Evolutionary conservation across 1,140 invertebrate genomes (phyloP).

Genomic region (Intoshia linei): DNA sequence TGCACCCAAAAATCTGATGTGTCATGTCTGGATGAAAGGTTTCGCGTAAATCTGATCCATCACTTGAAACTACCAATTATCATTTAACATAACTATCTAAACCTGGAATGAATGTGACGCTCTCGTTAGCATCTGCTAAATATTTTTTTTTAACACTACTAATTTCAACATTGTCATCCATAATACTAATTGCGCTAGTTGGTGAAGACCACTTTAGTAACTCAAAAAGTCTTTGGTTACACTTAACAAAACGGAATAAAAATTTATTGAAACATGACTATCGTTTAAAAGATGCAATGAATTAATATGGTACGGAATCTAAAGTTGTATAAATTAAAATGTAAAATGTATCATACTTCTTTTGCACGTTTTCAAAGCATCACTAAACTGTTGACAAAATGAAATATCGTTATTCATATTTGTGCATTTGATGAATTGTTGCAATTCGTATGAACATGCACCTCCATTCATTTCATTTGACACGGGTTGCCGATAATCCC

Average conservation of each 20-base stretch:
- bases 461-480: conserved; percentile 5
- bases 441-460: conserved; percentile 20
- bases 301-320: too few relatives aligned
- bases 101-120: conserved; percentile 29
- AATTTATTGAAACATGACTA: too few relatives aligned
- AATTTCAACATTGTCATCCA: conserved; percentile 3
- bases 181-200: conserved; percentile 3
- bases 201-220: conserved; percentile 4
- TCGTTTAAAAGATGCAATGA: too few relatives aligned
- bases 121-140: neutral
- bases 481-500: conserved; percentile 6
- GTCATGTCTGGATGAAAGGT: conserved; percentile 53
- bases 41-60: too few relatives aligned
- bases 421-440: conserved; percentile 23
- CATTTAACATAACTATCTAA: conserved; percentile 35
- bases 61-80: too few relatives aligned
- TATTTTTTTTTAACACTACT: neutral
- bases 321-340: too few relatives aligned
- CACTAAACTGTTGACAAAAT: conserved; percentile 19
- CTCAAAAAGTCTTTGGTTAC: too few relatives aligned
- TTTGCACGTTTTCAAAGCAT: conserved; percentile 18
- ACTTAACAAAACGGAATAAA: too few relatives aligned
- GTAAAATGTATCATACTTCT: too few relatives aligned
- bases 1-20: conserved; percentile 63
- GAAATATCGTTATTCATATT: conserved; percentile 15